These are phyloP conservation scores for Pristionchus pacificus DNA, from an alignment of 1,140 invertebrate genomes.

Conservation along the genomic window DNA sequence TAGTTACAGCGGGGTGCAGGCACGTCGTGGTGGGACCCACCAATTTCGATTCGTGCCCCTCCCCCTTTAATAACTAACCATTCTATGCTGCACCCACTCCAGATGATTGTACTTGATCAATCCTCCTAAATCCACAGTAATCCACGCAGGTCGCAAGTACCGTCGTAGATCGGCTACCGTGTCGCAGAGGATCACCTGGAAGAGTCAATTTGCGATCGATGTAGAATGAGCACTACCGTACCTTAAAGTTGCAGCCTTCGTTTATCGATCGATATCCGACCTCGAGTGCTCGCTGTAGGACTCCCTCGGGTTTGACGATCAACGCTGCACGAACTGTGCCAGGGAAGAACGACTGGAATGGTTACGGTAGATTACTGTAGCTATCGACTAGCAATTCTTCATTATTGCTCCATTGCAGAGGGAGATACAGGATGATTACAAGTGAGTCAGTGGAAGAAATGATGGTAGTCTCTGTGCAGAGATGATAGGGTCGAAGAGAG, in stretches of 20 bases:
- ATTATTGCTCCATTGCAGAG: too few relatives aligned
- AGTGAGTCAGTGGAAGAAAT: too few relatives aligned
- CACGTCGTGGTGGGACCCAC: too few relatives aligned
- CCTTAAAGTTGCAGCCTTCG: slow-evolving; percentile 87
- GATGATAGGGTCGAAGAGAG: too few relatives aligned
- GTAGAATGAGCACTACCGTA: slow-evolving; percentile 60
- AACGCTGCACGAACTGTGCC: slow-evolving; percentile 85
- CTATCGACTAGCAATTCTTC: too few relatives aligned
- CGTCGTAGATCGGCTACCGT: slow-evolving; percentile 71
- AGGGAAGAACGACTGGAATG: slow-evolving; percentile 81
- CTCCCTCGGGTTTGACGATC: slow-evolving; percentile 81
- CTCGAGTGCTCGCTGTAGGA: slow-evolving; percentile 90
- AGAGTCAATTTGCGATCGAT: background rate
- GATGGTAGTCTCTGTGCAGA: too few relatives aligned
- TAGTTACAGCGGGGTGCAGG: too few relatives aligned
- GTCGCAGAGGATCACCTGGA: slow-evolving; percentile 61
- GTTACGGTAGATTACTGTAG: too few relatives aligned
- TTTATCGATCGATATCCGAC: slow-evolving; percentile 87
- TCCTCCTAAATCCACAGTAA: slow-evolving; percentile 83
- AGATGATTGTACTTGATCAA: slow-evolving; percentile 81
- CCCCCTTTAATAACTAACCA: slow-evolving; percentile 66
- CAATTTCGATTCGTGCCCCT: too few relatives aligned
- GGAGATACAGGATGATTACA: too few relatives aligned
- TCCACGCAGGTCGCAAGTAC: slow-evolving; percentile 75
- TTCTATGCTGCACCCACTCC: slow-evolving; percentile 91